Evolutionary conservation across 2,113 vertebrate species (phyloP).

Genomic region (Pitta sordida): DNA sequence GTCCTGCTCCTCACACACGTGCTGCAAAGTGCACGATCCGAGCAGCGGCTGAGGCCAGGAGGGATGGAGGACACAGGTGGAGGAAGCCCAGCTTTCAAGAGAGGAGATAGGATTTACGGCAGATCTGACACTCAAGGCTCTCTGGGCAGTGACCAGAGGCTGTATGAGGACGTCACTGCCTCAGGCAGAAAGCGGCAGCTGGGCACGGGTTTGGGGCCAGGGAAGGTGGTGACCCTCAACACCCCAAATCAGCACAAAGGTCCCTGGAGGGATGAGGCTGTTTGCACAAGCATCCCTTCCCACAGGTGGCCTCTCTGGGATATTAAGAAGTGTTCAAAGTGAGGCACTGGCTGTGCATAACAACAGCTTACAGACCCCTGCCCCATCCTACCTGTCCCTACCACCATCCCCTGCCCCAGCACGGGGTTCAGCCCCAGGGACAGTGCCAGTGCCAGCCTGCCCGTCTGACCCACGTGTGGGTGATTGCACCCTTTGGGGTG

Average conservation of each 20-base stretch:
- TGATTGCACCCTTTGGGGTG: fast-evolving
- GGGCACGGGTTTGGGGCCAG: not conserved
- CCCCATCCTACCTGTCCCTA: not conserved
- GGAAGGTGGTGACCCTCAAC: not conserved
- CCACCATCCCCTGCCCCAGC: fast-evolving
- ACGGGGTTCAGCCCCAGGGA: not conserved
- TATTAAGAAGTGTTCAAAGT: not conserved
- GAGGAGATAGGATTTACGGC: not conserved
- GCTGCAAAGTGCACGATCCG: not conserved
- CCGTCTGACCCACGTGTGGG: fast-evolving
- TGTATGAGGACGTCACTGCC: not conserved
- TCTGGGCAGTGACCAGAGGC: not conserved
- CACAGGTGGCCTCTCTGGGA: not conserved
- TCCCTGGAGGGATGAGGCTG: not conserved
- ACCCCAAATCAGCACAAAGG: not conserved
- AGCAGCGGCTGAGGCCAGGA: not conserved
- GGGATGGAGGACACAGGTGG: not conserved
- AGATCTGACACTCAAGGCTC: not conserved
- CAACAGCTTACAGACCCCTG: not conserved
- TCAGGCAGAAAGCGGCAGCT: not conserved
- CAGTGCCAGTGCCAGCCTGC: not conserved
- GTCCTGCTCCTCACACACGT: not conserved
- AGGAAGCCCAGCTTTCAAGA: not conserved
- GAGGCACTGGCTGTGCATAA: not conserved
- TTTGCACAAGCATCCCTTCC: not conserved